phyloP scores from a whole-genome alignment of 2,888 invertebrate genomes.

The Eudemis profundana region DNA sequence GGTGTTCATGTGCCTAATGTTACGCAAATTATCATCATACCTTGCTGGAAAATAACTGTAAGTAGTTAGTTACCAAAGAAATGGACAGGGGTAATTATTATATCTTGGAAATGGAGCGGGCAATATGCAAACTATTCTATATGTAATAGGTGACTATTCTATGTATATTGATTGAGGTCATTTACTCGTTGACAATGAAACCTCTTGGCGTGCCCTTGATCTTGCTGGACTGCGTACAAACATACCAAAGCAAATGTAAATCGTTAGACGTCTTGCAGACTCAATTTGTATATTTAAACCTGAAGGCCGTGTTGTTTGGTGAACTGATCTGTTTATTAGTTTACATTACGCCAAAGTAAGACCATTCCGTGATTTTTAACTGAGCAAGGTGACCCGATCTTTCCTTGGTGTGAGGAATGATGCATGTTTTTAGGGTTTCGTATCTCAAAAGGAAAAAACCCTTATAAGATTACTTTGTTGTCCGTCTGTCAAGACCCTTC shows the following conservation, averaged over 20 bases:
- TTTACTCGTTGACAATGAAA: slow-evolving; percentile 58
- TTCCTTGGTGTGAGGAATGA: too few relatives aligned
- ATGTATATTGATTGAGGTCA: slow-evolving; percentile 51
- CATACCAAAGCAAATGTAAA: neutral
- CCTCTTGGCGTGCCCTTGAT: slow-evolving; percentile 52
- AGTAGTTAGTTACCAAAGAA: too few relatives aligned
- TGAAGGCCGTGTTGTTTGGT: slow-evolving; percentile 10
- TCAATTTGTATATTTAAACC: slow-evolving; percentile 4
- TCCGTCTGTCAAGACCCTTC: too few relatives aligned
- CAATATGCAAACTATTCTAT: neutral
- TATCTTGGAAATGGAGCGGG: too few relatives aligned
- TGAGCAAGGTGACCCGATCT: too few relatives aligned
- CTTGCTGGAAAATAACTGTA: too few relatives aligned
- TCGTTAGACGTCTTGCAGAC: neutral
- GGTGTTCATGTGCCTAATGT: too few relatives aligned
- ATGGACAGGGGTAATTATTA: too few relatives aligned
- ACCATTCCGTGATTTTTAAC: slow-evolving; percentile 5
- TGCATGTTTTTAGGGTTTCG: too few relatives aligned
- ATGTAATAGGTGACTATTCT: neutral
- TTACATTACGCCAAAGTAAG: neutral
- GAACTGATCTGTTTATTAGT: slow-evolving; percentile 3
- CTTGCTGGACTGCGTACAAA: slow-evolving; percentile 47
- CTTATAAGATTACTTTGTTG: too few relatives aligned
- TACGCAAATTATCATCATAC: too few relatives aligned
- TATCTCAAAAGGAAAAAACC: too few relatives aligned